Evolutionary conservation across 2,888 invertebrate species (phyloP).

Genomic region (Boloria euphrosyne): DNA sequence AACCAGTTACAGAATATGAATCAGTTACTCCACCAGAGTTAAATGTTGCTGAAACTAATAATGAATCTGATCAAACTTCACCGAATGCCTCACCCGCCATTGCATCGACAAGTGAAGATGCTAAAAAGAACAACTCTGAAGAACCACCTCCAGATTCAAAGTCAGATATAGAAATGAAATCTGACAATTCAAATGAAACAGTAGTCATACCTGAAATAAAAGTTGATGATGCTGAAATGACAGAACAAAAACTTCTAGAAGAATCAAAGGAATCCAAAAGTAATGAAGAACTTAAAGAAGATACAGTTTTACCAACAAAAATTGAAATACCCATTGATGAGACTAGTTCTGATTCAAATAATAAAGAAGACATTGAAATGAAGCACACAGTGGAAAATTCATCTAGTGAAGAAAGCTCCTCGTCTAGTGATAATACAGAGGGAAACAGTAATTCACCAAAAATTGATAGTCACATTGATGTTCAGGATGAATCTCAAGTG

Average conservation of each 20-base stretch:
- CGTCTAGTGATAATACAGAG: conserved; percentile 75
- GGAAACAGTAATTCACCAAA: conserved; percentile 75
- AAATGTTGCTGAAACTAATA: conserved; percentile 47
- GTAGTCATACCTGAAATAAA: conserved; percentile 71
- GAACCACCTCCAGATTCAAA: conserved; percentile 46
- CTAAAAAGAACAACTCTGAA: conserved; percentile 43
- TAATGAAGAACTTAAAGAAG: conserved; percentile 46
- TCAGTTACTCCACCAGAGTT: conserved; percentile 64
- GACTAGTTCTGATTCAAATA: conserved; percentile 64
- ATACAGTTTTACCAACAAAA: conserved; percentile 44
- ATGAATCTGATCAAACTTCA: conserved; percentile 32
- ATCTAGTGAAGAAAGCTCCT: conserved; percentile 75
- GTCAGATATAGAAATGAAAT: conserved; percentile 58
- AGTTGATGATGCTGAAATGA: conserved; percentile 73
- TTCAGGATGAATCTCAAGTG: conserved; percentile 42
- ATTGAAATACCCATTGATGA: conserved; percentile 51
- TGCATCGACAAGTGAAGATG: conserved; percentile 45
- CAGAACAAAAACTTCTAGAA: conserved; percentile 64
- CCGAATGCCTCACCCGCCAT: conserved; percentile 38
- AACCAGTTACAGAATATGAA: conserved; percentile 58
- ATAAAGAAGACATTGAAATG: conserved; percentile 63
- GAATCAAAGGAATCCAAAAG: conserved; percentile 50
- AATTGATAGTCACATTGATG: conserved; percentile 48
- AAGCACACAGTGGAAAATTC: conserved; percentile 67
- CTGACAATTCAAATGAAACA: conserved; percentile 42